Base-by-base conservation (phyloP, 1,140 invertebrate genomes). In the Colletes latitarsis region DNA sequence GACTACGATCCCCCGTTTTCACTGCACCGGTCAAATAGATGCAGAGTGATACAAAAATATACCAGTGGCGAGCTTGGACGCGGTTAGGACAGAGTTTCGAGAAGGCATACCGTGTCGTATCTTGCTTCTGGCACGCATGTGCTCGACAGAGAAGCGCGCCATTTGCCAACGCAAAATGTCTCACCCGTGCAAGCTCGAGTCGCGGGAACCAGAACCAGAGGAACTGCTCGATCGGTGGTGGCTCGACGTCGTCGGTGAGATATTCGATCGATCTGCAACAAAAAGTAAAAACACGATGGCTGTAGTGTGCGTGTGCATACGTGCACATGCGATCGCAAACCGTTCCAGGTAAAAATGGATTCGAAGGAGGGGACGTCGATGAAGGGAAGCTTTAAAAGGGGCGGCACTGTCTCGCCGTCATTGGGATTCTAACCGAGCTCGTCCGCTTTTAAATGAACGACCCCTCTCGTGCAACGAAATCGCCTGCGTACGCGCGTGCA, bases 401-500 rank as follows among this genome's bases (percentile, higher is more conserved):
- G 77, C 81, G 71, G 84, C 68, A 66, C 73, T 77, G 68, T 82
- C 84, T 67, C 43, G 75, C 82, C 84, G 75, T 86, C 84, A 76
- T 82, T 78, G 82, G 67, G 71, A 86, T 86, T 84, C 85, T 87
- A 87, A 87, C 85, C 77, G 76, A 87, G 85, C 82, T 87, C 82
- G 84, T 87, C 85, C 86, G 85, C 82, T 87, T 87, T 87, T 77
- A 82, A 87, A 87, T 86, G 71, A 82, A 83, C 84, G 85, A 83
- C 84, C 85, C 85, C 81, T 86, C 60, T 63, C 49, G 6, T 71
- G 71, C 82, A 63, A 86, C 84, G 84, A 79, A 85, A 83, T 73
- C 57, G 85, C 55, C 46, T 69, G 72, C 68, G 66, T 67, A 67
- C 69, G 62, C 55, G 57, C 66, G 74, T 46, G 21, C 60, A 12